phyloP scores from a whole-genome alignment of 2,888 invertebrate species.

The Phorcus lineatus region DNA sequence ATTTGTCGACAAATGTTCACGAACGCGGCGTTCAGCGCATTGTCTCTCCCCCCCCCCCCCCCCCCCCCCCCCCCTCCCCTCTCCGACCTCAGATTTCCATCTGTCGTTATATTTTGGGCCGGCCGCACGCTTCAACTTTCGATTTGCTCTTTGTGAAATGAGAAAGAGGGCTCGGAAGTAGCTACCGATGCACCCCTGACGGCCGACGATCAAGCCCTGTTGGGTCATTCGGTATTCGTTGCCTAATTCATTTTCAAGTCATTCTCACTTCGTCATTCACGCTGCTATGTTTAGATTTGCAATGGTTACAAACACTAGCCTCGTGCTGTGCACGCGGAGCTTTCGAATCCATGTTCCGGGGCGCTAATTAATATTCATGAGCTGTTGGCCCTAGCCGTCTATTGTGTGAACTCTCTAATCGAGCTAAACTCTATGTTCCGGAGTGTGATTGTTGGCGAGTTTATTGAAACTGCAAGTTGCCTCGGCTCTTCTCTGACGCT shows the following conservation, averaged over 20 bases:
- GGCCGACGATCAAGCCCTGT: slow-evolving; percentile 4
- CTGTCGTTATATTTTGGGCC: slow-evolving; percentile 17
- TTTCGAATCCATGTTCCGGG: slow-evolving; percentile 26
- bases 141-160: slow-evolving; percentile 15
- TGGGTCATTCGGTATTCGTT: slow-evolving; percentile 17
- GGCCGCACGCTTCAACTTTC: slow-evolving; percentile 14
- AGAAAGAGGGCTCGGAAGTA: neutral
- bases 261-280: slow-evolving; percentile 9
- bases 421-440: slow-evolving; percentile 39
- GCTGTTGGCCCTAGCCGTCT: slow-evolving; percentile 30
- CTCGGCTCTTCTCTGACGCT: slow-evolving; percentile 5
- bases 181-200: neutral
- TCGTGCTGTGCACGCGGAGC: slow-evolving; percentile 23
- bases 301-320: slow-evolving; percentile 20
- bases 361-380: slow-evolving; percentile 34
- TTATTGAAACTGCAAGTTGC: slow-evolving; percentile 18
- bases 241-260: slow-evolving; percentile 23
- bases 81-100: neutral
- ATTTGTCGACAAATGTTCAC: slow-evolving; percentile 21
- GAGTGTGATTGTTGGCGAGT: slow-evolving; percentile 31
- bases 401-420: slow-evolving; percentile 50
- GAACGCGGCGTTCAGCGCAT: neutral
- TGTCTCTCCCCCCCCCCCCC: neutral
- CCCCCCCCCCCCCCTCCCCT: neutral
- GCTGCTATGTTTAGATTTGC: slow-evolving; percentile 20